Percentiles rank a stretch among this genome's conserved stretches.
These are phyloP conservation scores for Oryzias celebensis DNA, from an alignment of 2,113 vertebrate species.

Conservation along the genomic window DNA sequence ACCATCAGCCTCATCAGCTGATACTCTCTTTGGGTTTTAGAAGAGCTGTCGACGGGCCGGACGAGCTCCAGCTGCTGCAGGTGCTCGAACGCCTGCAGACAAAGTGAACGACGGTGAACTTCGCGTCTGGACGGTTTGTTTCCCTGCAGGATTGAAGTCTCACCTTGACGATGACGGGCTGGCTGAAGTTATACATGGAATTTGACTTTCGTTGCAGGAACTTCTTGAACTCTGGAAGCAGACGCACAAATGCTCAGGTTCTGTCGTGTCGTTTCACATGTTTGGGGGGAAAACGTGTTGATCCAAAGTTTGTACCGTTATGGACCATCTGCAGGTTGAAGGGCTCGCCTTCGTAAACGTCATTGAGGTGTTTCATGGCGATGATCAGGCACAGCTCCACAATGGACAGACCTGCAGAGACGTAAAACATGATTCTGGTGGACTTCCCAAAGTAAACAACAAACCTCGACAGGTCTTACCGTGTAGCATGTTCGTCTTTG, in stretches of 20 bases:
- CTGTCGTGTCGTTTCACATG: background rate
- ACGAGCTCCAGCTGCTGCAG: slow-evolving; percentile 91
- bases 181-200: slow-evolving; percentile 92
- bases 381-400: slow-evolving; percentile 95
- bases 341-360: slow-evolving; percentile 91
- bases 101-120: background rate
- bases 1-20: slow-evolving; percentile 87
- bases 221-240: slow-evolving; percentile 90
- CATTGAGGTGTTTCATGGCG: slow-evolving; percentile 96
- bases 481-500: slow-evolving; percentile 89
- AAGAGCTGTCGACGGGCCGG: slow-evolving; percentile 79
- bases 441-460: fast-evolving
- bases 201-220: slow-evolving; percentile 92
- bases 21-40: slow-evolving; percentile 85
- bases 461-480: slow-evolving; percentile 67
- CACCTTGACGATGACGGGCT: slow-evolving; percentile 95
- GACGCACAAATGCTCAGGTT: background rate
- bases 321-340: slow-evolving; percentile 99
- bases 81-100: slow-evolving; percentile 90
- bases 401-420: slow-evolving; percentile 85
- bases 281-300: too few relatives aligned
- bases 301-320: slow-evolving; percentile 79
- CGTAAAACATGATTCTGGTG: background rate
- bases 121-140: too few relatives aligned
- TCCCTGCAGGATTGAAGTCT: background rate